Conservation (phyloP, 1,140 invertebrate genomes). For the Asobara japonica region DNA sequence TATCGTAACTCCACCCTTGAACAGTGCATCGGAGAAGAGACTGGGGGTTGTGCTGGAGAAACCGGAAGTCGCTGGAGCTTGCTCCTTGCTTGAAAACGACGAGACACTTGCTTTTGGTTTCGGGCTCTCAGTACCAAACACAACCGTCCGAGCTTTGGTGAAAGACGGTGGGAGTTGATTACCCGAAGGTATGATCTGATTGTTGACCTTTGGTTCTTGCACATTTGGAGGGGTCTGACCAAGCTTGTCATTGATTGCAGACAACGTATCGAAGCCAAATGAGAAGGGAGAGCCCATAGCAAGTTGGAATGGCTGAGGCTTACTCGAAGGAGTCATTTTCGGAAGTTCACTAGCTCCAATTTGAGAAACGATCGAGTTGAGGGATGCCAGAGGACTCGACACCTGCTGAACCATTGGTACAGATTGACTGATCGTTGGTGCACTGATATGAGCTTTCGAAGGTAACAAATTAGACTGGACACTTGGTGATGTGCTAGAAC, state of each 20-base stretch:
- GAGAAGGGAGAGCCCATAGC: slow-evolving; percentile 26
- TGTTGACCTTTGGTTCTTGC: neutral
- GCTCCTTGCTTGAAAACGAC: neutral
- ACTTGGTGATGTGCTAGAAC: too few relatives aligned
- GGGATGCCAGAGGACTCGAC: slow-evolving; percentile 51
- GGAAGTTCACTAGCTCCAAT: slow-evolving; percentile 39
- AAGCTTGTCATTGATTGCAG: neutral
- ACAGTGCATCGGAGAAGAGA: neutral
- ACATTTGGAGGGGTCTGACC: neutral
- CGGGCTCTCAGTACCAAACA: slow-evolving; percentile 38
- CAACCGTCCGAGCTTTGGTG: slow-evolving; percentile 43
- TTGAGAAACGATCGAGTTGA: slow-evolving; percentile 58
- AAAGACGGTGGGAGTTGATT: slow-evolving; percentile 28
- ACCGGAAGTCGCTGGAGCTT: too few relatives aligned
- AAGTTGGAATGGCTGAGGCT: neutral
- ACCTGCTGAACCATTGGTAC: slow-evolving; percentile 32
- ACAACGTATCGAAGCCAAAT: neutral
- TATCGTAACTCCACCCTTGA: neutral
- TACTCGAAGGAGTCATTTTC: neutral
- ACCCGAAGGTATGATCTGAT: neutral
- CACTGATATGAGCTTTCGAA: too few relatives aligned
- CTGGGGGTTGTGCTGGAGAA: neutral
- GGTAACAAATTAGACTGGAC: too few relatives aligned
- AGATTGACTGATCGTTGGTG: neutral
- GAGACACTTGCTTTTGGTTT: slow-evolving; percentile 38